Evolutionary conservation across 2,113 vertebrate genomes (phyloP).

Genomic region (Cebus imitator): DNA sequence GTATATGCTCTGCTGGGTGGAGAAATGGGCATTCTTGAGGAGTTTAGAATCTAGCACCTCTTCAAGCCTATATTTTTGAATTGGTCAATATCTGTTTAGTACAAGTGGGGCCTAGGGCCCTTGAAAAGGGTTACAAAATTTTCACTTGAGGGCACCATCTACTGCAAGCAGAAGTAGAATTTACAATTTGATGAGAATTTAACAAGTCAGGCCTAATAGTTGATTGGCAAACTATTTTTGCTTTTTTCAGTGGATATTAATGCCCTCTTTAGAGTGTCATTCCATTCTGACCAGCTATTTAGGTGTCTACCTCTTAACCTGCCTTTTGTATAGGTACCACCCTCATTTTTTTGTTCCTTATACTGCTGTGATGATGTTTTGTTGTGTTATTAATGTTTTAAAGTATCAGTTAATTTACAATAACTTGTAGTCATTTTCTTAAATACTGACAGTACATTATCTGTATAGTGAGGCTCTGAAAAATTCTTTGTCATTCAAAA

Average conservation of each 20-base stretch:
- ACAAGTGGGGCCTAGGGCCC: fast-evolving
- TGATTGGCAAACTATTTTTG: neutral
- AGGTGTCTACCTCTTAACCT: neutral
- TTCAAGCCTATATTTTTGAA: neutral
- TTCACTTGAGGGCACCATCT: neutral
- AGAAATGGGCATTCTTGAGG: neutral
- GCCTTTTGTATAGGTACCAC: neutral
- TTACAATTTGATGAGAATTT: neutral
- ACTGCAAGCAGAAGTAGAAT: neutral
- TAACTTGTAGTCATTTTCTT: slow-evolving; percentile 12
- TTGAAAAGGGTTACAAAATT: neutral
- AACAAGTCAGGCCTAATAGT: neutral
- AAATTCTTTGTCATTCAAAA: neutral
- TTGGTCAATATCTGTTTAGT: neutral
- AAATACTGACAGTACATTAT: neutral
- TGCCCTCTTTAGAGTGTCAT: neutral
- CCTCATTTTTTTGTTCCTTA: neutral
- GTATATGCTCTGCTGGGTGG: neutral
- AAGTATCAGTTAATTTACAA: neutral
- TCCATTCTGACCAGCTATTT: neutral
- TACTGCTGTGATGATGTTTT: neutral
- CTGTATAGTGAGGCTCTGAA: neutral
- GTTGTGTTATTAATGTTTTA: neutral
- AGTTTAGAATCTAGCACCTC: neutral
- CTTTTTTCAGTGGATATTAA: neutral